phyloP scores from a whole-genome alignment of 2,113 vertebrate species.

The Ranitomeya variabilis region DNA sequence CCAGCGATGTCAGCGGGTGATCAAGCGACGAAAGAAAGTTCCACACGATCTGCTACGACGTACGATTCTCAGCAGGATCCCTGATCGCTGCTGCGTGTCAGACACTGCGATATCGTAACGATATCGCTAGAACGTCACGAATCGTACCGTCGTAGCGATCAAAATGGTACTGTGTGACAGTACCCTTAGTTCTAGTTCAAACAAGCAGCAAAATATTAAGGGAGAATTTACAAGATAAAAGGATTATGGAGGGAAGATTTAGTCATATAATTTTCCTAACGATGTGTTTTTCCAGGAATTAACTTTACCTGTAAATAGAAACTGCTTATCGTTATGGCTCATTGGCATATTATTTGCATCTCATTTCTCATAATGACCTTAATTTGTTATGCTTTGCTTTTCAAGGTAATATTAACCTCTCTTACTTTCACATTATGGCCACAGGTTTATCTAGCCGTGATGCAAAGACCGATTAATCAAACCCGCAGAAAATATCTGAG shows the following conservation, averaged over 20 bases:
- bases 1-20: too few species aligned
- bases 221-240: slow-evolving; percentile 24
- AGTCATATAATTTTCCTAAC: slow-evolving; percentile 34
- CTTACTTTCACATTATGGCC: slow-evolving; percentile 8
- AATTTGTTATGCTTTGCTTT: slow-evolving; percentile 35
- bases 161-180: too few species aligned
- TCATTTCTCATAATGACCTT: slow-evolving; percentile 34
- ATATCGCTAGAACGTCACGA: too few species aligned
- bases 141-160: too few species aligned
- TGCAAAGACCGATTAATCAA: neutral
- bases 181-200: neutral
- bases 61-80: too few species aligned
- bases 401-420: slow-evolving; percentile 31
- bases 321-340: slow-evolving; percentile 39
- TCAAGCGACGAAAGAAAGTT: too few species aligned
- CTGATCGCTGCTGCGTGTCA: too few species aligned
- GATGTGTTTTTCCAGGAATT: slow-evolving; percentile 31
- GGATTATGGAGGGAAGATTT: slow-evolving; percentile 24
- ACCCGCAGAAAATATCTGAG: neutral
- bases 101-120: too few species aligned
- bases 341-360: slow-evolving; percentile 47
- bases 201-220: neutral
- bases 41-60: too few species aligned
- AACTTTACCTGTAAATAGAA: slow-evolving; percentile 47
- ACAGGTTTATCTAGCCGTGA: neutral